Percentiles rank a stretch among this genome's conserved stretches.
Evolutionary conservation across 2,113 vertebrate species (phyloP).

Genomic region (Apistogramma diplotaenia): DNA sequence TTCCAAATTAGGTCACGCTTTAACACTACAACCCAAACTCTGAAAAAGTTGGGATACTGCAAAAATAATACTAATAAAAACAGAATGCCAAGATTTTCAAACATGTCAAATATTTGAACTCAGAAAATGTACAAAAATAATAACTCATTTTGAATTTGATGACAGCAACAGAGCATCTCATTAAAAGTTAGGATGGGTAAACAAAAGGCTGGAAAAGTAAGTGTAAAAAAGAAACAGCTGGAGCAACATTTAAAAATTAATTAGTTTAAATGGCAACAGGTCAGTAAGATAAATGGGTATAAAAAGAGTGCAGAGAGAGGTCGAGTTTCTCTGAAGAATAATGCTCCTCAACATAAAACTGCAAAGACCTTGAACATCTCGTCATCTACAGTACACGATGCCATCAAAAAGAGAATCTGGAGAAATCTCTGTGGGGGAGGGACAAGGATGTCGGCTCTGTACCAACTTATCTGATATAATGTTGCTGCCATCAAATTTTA

Average conservation of each 20-base stretch:
- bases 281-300: too few relatives aligned
- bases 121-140: background rate
- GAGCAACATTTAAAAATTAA: too few relatives aligned
- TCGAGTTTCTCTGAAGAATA: background rate
- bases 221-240: background rate
- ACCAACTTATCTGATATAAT: background rate
- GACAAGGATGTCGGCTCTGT: background rate
- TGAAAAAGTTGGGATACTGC: background rate
- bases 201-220: background rate
- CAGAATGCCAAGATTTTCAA: background rate
- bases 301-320: too few relatives aligned
- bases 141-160: background rate
- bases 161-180: background rate
- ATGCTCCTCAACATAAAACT: background rate
- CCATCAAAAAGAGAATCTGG: background rate
- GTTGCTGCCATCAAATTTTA: background rate
- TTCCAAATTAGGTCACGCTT: background rate
- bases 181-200: too few relatives aligned
- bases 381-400: background rate
- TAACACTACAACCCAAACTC: background rate
- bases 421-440: background rate
- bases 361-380: background rate
- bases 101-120: background rate
- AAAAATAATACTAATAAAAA: background rate
- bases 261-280: too few relatives aligned